These are phyloP conservation scores for Graphium colonna DNA, from an alignment of 2,888 invertebrate species.

Conservation along the genomic window DNA sequence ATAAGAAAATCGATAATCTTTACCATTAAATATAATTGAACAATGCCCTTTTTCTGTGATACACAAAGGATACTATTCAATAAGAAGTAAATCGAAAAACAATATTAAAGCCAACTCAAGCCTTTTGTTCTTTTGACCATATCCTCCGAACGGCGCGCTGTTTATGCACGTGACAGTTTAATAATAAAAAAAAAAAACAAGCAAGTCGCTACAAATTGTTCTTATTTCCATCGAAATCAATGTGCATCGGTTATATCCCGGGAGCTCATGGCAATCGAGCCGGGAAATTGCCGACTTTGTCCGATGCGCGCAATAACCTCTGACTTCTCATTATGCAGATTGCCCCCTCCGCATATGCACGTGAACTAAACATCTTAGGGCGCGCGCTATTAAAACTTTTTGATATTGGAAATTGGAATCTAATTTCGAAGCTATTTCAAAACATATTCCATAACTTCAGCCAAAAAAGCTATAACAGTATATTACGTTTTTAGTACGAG, in stretches of 20 bases:
- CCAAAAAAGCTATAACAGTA: too few species aligned
- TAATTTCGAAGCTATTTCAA: neutral
- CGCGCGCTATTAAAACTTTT: conserved; percentile 1
- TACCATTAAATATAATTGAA: too few species aligned
- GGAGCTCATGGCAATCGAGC: conserved; percentile 62
- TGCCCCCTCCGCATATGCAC: conserved; percentile 58
- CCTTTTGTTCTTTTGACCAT: neutral
- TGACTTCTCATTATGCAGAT: conserved; percentile 74
- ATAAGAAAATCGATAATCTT: too few species aligned
- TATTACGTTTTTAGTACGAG: too few species aligned
- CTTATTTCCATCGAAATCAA: conserved; percentile 44
- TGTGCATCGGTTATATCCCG: conserved; percentile 36
- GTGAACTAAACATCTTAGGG: conserved; percentile 56
- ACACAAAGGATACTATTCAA: neutral
- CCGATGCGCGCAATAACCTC: conserved; percentile 67
- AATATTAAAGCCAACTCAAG: neutral
- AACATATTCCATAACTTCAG: neutral
- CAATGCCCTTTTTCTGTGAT: too few species aligned
- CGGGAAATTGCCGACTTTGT: conserved; percentile 66
- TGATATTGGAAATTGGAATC: neutral
- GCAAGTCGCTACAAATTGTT: conserved; percentile 26
- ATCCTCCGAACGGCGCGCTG: neutral
- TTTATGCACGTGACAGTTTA: neutral
- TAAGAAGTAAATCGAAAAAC: neutral
- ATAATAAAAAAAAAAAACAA: neutral